phyloP scores from a whole-genome alignment of 2,797 vertebrate genomes.

The Picus viridis region DNA sequence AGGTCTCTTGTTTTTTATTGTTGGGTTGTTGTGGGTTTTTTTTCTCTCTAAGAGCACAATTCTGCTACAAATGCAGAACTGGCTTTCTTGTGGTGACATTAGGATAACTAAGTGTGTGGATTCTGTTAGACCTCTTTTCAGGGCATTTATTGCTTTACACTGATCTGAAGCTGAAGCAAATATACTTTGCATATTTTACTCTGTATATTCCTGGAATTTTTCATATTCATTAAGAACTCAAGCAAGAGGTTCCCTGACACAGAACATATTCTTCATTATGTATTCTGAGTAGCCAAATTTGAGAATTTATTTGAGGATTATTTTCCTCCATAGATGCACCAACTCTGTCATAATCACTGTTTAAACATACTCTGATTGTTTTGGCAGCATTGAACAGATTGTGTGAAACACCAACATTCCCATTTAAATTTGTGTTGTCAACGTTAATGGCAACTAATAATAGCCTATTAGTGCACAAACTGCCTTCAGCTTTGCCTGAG shows the following conservation, averaged over 20 bases:
- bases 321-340: not conserved
- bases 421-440: constrained; percentile 42
- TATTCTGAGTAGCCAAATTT: not conserved
- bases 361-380: constrained; percentile 24
- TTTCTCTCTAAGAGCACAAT: not conserved
- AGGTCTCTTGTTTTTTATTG: not conserved
- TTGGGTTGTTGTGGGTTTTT: not conserved
- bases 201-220: not conserved
- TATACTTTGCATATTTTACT: not conserved
- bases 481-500: constrained; percentile 54
- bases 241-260: not conserved
- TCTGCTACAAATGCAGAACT: not conserved
- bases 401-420: constrained; percentile 24
- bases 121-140: not conserved
- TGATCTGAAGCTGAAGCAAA: not conserved
- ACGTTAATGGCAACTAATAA: constrained; percentile 56
- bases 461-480: constrained; percentile 19
- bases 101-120: not conserved
- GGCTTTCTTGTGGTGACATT: not conserved
- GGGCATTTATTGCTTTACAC: not conserved
- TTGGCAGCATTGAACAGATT: constrained; percentile 28
- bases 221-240: not conserved
- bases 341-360: constrained; percentile 7
- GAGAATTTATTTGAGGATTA: constrained; percentile 4
- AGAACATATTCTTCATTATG: not conserved